Evolutionary conservation across 2,797 vertebrate genomes (phyloP).

Genomic region (Pseudochromis fuscus): DNA sequence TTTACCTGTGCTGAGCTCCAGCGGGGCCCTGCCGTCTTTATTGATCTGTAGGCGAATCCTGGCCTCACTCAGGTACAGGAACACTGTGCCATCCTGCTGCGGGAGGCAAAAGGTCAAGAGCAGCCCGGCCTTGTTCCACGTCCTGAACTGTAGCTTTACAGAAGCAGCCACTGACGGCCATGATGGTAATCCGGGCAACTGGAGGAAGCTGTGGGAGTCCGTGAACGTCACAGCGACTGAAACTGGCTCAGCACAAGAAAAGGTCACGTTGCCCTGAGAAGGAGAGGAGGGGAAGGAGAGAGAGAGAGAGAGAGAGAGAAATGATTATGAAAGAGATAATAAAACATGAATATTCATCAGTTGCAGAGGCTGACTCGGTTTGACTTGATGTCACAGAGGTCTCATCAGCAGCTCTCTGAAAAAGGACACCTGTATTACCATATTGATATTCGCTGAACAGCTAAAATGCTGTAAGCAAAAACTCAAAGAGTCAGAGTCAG

Average conservation of each 20-base stretch:
- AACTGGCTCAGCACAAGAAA: conserved; percentile 90
- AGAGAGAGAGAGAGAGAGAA: conserved; percentile 39
- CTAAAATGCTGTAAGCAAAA: conserved; percentile 32
- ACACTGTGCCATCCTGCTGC: conserved; percentile 76
- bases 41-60: conserved; percentile 85
- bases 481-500: conserved; percentile 31
- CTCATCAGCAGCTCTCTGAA: conserved; percentile 55
- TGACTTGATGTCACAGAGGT: conserved; percentile 70
- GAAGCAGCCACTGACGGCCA: conserved; percentile 83
- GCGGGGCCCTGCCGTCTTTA: conserved; percentile 77
- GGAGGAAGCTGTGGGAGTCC: conserved; percentile 87
- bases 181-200: conserved; percentile 82
- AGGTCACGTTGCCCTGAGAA: conserved; percentile 92
- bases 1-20: conserved; percentile 89
- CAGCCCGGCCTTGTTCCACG: conserved; percentile 91
- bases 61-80: conserved; percentile 83
- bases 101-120: conserved; percentile 88
- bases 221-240: conserved; percentile 91
- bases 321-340: conserved; percentile 53
- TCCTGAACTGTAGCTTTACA: conserved; percentile 91
- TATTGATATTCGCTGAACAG: conserved; percentile 59
- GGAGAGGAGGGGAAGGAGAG: conserved; percentile 40
- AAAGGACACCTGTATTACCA: conserved; percentile 74
- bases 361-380: conserved; percentile 54
- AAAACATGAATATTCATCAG: conserved; percentile 77